Conservation (phyloP, 2,888 invertebrate genomes). For the Amphipyra berbera region DNA sequence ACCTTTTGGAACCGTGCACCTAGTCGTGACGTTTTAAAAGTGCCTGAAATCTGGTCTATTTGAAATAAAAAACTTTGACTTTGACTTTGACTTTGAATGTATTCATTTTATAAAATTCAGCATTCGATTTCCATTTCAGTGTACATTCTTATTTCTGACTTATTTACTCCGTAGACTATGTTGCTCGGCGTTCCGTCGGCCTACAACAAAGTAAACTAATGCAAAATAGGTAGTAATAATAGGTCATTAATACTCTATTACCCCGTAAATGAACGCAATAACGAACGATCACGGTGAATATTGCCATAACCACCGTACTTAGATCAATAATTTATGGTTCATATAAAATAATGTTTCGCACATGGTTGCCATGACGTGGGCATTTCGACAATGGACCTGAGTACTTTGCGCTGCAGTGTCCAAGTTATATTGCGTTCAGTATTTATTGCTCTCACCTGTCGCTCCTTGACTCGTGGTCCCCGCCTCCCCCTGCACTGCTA, state of each 20-base stretch:
- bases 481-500: not conserved
- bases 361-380: conserved; percentile 5
- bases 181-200: not conserved
- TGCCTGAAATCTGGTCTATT: no score
- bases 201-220: not conserved
- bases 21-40: no score
- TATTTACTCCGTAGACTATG: no score
- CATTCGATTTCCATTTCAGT: no score
- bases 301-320: not conserved
- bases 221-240: not conserved
- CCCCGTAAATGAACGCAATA: not conserved
- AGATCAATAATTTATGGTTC: conserved; percentile 5
- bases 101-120: no score
- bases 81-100: no score
- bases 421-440: conserved; percentile 69
- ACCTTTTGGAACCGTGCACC: no score
- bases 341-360: not conserved
- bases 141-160: no score
- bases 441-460: conserved; percentile 72
- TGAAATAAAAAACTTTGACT: no score
- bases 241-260: conserved; percentile 8
- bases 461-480: conserved; percentile 31
- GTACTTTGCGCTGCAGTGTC: conserved; percentile 48
- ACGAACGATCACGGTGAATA: not conserved
- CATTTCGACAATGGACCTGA: conserved; percentile 29